Conservation (phyloP, 1,140 invertebrate genomes). For the Battus philenor region DNA sequence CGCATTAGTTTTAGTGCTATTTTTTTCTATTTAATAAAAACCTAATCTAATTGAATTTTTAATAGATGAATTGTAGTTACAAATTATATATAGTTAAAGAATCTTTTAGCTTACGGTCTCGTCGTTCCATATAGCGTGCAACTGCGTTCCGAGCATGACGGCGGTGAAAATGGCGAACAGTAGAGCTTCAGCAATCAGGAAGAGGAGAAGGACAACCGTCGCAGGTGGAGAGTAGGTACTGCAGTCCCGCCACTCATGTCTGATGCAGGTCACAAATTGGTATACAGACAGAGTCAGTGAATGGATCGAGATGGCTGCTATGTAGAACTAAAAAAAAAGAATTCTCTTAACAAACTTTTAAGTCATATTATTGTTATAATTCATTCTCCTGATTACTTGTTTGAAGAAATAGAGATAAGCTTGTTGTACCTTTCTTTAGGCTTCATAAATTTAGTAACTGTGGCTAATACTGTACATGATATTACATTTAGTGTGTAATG, state of each 20-base stretch:
- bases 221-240: constrained; percentile 95
- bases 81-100: not conserved
- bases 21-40: no score
- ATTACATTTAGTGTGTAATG: no score
- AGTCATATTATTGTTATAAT: no score
- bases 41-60: no score
- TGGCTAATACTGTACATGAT: no score
- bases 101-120: constrained; percentile 87
- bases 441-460: no score
- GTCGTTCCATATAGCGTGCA: constrained; percentile 99
- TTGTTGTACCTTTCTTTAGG: no score
- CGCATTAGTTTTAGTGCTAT: no score
- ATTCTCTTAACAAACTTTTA: no score
- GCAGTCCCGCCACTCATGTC: constrained; percentile 96
- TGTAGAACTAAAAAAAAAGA: constrained; percentile 99
- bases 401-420: no score
- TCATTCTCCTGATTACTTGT: no score
- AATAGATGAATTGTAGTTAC: no score
- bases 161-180: constrained; percentile 99
- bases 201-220: constrained; percentile 95
- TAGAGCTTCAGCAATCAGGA: constrained; percentile 97
- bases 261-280: constrained; percentile 96
- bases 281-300: constrained; percentile 93
- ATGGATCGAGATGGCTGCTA: constrained; percentile 96
- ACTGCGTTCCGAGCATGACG: constrained; percentile 97